A percentile compares a stretch with the other conserved stretches of the same genome.
phyloP scores from a whole-genome alignment of 37 sponge, comb jelly and placozoan species.

The Bolinopsis microptera region DNA sequence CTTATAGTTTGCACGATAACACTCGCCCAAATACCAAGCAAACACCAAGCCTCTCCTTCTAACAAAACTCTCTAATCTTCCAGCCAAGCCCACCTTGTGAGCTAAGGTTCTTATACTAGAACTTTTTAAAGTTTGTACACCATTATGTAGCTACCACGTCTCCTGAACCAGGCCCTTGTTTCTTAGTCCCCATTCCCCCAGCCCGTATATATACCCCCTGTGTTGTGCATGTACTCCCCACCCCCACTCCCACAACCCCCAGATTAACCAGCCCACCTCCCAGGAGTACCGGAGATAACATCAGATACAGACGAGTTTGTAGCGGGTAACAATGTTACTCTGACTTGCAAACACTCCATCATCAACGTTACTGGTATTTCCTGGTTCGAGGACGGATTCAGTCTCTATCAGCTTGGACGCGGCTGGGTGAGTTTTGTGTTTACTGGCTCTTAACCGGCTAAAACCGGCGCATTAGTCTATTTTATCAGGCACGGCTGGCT shows the following conservation, averaged over 20 bases:
- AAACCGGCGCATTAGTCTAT: too few relatives aligned
- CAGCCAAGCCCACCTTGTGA: too few relatives aligned
- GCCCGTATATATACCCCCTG: neutral
- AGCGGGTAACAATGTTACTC: neutral
- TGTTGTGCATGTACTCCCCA: neutral
- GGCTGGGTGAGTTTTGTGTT: slow-evolving; percentile 27
- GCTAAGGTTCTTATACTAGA: too few relatives aligned
- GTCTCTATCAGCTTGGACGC: slow-evolving; percentile 9
- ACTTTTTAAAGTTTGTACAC: too few relatives aligned
- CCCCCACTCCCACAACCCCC: neutral
- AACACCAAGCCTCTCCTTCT: too few relatives aligned
- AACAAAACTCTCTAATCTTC: too few relatives aligned
- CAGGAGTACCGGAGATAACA: neutral
- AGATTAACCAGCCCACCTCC: neutral
- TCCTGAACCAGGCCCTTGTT: too few relatives aligned
- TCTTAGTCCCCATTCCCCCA: neutral
- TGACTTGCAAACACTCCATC: slow-evolving; percentile 38
- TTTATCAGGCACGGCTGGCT: too few relatives aligned
- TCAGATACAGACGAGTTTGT: neutral
- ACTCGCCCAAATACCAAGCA: too few relatives aligned
- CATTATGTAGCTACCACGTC: too few relatives aligned
- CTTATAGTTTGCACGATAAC: too few relatives aligned
- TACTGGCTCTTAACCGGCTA: neutral
- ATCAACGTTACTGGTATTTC: neutral
- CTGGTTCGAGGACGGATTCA: slow-evolving; percentile 14